Evolutionary conservation across 2,797 vertebrate genomes (phyloP).

Genomic region (Fundulus diaphanus): DNA sequence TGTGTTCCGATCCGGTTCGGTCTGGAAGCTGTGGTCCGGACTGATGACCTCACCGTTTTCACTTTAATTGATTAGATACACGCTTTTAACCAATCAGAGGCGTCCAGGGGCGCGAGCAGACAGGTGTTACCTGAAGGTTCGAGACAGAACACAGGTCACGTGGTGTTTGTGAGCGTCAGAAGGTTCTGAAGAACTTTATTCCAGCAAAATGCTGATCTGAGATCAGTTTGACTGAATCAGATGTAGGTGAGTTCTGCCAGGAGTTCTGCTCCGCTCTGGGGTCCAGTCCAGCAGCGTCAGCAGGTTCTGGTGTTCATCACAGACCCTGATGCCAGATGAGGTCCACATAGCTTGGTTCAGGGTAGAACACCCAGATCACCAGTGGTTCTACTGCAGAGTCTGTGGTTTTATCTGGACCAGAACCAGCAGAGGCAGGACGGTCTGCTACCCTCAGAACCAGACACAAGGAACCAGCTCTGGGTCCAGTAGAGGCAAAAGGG

Average conservation of each 20-base stretch:
- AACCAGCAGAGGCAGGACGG: neutral
- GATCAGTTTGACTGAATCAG: neutral
- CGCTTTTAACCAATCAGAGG: slow-evolving; percentile 38
- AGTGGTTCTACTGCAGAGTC: no score
- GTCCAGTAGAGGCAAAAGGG: neutral
- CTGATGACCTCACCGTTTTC: slow-evolving; percentile 13
- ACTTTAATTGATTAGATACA: slow-evolving; percentile 6
- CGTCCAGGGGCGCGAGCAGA: neutral
- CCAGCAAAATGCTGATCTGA: no score
- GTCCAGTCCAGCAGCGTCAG: no score
- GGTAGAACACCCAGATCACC: neutral
- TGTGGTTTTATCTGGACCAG: neutral
- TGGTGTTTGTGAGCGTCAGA: no score
- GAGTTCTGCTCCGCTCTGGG: neutral
- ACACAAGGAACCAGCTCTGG: neutral
- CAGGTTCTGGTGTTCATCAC: neutral
- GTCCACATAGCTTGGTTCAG: neutral
- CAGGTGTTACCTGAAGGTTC: neutral
- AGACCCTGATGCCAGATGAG: no score
- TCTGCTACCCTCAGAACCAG: neutral
- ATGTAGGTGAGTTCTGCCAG: neutral
- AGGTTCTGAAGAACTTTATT: no score
- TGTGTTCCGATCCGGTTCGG: neutral
- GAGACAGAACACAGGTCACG: no score
- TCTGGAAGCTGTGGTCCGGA: neutral